Percentiles rank a stretch among this genome's conserved stretches.
Evolutionary conservation across 2,113 vertebrate genomes (phyloP).

Genomic region (Myotis davidii): DNA sequence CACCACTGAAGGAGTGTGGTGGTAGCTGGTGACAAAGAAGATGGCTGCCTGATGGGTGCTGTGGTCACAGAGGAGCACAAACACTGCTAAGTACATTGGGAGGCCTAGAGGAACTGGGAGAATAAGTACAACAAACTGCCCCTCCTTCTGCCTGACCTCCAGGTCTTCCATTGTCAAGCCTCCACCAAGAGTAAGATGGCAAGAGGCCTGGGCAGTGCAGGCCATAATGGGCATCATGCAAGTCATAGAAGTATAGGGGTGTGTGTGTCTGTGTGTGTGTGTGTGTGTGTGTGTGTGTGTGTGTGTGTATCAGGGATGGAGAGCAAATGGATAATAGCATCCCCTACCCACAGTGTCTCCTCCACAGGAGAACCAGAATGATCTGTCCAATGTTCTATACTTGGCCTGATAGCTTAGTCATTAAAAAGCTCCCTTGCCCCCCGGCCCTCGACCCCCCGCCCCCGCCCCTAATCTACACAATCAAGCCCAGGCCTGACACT

Average conservation of each 20-base stretch:
- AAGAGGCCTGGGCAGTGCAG: background rate
- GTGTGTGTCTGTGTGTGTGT: too few species aligned
- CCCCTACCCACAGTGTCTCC: background rate
- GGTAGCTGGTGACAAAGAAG: background rate
- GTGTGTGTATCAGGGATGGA: too few species aligned
- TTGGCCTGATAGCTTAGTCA: background rate
- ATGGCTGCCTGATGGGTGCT: rapidly evolving
- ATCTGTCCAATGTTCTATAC: background rate
- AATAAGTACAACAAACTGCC: background rate
- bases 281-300: too few species aligned
- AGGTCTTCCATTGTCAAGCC: background rate
- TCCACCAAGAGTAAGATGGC: background rate
- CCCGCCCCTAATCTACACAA: background rate
- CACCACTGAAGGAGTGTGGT: background rate
- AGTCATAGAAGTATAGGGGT: background rate
- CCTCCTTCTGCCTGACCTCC: background rate
- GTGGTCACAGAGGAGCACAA: background rate
- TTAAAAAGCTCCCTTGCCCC: background rate
- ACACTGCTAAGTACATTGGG: too few species aligned
- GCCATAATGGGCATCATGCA: background rate
- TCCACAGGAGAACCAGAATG: background rate
- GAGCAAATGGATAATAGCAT: background rate
- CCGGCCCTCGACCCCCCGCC: too few species aligned
- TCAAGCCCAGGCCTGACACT: background rate
- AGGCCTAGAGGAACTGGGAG: rapidly evolving